Conservation (phyloP, 2,797 vertebrate genomes). For the Okamejei kenojei region DNA sequence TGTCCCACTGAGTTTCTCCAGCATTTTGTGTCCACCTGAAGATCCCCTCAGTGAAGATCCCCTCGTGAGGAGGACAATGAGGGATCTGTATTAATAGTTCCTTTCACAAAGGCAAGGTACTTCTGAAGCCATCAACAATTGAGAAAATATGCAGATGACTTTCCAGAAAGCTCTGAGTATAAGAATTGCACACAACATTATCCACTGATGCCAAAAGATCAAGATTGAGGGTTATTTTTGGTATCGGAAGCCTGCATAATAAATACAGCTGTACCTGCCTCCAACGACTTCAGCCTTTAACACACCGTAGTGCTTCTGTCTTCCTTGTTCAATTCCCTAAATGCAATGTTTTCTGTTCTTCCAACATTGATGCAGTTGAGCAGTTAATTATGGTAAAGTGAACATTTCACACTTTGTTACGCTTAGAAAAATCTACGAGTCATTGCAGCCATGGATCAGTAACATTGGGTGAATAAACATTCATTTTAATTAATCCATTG, state of each 20-base stretch:
- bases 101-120: too few relatives aligned
- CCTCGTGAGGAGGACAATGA: too few relatives aligned
- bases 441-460: background rate
- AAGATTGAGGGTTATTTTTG: background rate
- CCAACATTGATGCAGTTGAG: background rate
- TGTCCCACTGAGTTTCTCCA: too few relatives aligned
- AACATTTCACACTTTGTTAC: background rate
- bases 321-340: background rate
- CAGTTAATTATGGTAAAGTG: slow-evolving; percentile 19
- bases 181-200: background rate
- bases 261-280: background rate
- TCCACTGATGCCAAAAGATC: too few relatives aligned
- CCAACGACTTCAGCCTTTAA: background rate
- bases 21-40: too few relatives aligned
- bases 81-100: too few relatives aligned
- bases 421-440: background rate
- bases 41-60: background rate
- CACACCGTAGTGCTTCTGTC: background rate
- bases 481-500: slow-evolving; percentile 24
- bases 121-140: too few relatives aligned
- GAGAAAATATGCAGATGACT: background rate
- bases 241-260: background rate
- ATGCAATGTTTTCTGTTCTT: background rate
- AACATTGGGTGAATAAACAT: background rate
- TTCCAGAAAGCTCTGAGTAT: background rate